Evolutionary conservation across 2,113 vertebrate species (phyloP), one percentile per base, ranked within the genome.

Genomic region (Rhombomys opimus): DNA sequence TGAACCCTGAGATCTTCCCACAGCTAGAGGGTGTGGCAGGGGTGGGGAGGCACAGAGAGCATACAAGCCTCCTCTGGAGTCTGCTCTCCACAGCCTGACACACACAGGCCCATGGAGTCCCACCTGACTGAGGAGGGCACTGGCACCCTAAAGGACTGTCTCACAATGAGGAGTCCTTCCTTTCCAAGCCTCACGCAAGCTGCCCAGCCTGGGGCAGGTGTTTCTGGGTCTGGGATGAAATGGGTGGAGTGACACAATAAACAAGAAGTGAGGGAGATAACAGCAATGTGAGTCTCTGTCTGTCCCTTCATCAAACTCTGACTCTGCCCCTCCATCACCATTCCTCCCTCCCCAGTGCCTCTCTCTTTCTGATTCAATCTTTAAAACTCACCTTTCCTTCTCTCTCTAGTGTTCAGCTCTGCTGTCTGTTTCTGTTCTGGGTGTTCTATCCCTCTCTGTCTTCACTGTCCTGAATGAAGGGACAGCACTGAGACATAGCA

Each of bases 21-120:
- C 3, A 27, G 65, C 17, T 22, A 7, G 27, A 27, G 35, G 54
- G 54, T 5, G 0, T n/a, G 15, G 10, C 0, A 14, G 14, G 25
- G 67, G 9, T 8, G 15, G 32, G 27, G 59, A 9, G 13, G 0
- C 4, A 14, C 15, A 13, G 38, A 70, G n/a, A 65, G 17, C 5
- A 91, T 15, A 20, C 27, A 0, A 1, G 7, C 12, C 54, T 52
- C 23, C 52, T 63, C 59, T 41, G n/a, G n/a, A 30, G 25, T 63
- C 81, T 85, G 27, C 6, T 15, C 41, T 6, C 32, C 9, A 23
- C 11, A 59, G 50, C 61, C 73, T 6, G 14, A 27, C 17, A 25
- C 46, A 13, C 30, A 38, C 1, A 59, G 72, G 8, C 50, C 30
- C 13, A 15, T 12, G 2, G 46, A 11, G 30, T 30, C 38, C 32